Base-by-base conservation (phyloP, 2,888 invertebrate species). In the Gibbula magus region DNA sequence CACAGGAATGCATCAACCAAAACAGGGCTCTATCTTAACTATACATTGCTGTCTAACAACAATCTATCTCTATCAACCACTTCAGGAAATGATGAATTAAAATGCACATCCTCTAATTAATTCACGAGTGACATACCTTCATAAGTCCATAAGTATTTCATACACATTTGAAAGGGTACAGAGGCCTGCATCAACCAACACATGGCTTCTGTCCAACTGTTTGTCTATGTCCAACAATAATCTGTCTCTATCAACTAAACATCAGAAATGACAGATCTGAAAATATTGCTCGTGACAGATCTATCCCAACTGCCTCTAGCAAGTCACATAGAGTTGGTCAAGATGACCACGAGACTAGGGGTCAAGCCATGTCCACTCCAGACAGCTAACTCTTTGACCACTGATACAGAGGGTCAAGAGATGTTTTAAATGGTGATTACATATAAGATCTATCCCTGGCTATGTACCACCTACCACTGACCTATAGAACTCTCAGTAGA, bases 301-400 rank as follows among this genome's bases (percentile, higher is more conserved):
- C 45, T 70, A 29, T 70, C 70, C 20, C 35, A 22, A 39, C 35
- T 70, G 39, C 70, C 70, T 70, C 32, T 20, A 70, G 70, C 70
- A 16, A 70, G 35, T 32, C 35, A n/a, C 70, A 4, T n/a, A n/a
- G 18, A 70, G 70, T 39, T 70, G 29, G 70, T 70, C 70, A 70
- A 70, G 70, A 70, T 70, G 61, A 29, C 29, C 61, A 56, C 20
- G 20, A 29, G 70, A 70, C 70, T 39, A 32, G 20, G 67, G 70
- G 70, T 70, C 70, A 70, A 32, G 2, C 39, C 20, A 16, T 70
- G 70, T 35, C 70, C 35, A 25, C 29, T 61, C 61, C 61, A 61
- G 29, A 61, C 29, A 61, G 20, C n/a, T 54, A 54, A 54, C 18
- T 54, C n/a, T 54, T n/a, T 61, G 29, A 61, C 29, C 61, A 61